Evolutionary conservation across 2,797 vertebrate genomes (phyloP).

Genomic region (Anniella stebbinsi): DNA sequence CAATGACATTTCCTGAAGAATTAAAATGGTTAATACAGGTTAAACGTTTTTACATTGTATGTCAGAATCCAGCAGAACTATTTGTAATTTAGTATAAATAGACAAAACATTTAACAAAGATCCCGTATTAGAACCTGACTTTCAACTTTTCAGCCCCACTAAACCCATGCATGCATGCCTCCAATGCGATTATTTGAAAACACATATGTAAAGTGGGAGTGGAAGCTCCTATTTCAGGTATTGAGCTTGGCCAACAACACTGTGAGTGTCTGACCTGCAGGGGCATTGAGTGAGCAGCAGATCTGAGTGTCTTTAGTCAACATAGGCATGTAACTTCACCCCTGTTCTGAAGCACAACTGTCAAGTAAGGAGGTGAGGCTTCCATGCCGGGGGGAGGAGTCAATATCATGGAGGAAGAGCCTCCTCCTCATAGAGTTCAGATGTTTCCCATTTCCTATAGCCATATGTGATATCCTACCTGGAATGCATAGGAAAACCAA

Average conservation of each 20-base stretch:
- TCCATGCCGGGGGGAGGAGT: no score
- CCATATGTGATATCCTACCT: neutral
- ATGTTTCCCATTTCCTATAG: neutral
- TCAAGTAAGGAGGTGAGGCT: no score
- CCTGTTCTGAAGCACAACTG: no score
- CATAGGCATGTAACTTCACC: no score
- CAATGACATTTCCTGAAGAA: slow-evolving; percentile 60
- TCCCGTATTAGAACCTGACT: neutral
- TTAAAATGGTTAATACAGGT: slow-evolving; percentile 68
- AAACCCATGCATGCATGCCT: neutral
- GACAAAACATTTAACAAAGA: neutral
- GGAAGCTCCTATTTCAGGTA: neutral
- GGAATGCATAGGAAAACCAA: neutral
- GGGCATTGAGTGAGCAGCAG: neutral
- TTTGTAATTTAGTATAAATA: slow-evolving; percentile 58
- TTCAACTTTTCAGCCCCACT: neutral
- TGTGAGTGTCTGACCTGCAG: neutral
- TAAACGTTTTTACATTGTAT: slow-evolving; percentile 66
- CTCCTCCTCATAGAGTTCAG: neutral
- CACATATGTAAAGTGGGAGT: neutral
- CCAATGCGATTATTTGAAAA: neutral
- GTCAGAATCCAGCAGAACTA: slow-evolving; percentile 46
- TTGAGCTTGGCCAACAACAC: neutral
- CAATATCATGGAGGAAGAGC: neutral
- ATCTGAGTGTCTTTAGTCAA: neutral